A percentile compares a stretch with the other conserved stretches of the same genome.
These are phyloP conservation scores for Ambastaia sidthimunki DNA, from an alignment of 2,797 vertebrate species.

Conservation along the genomic window DNA sequence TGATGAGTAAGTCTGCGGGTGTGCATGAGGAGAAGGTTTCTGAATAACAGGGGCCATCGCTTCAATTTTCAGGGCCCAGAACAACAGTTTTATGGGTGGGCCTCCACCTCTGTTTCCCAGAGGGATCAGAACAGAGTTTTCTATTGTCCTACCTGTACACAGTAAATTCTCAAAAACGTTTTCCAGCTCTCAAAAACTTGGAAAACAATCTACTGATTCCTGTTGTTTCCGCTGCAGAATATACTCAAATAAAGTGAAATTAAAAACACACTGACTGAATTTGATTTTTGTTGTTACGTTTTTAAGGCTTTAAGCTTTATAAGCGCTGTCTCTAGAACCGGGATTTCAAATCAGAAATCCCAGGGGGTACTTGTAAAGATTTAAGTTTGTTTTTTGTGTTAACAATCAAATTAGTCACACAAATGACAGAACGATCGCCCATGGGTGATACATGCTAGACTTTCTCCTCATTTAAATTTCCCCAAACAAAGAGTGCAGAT, in stretches of 20 bases:
- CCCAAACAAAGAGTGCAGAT: neutral
- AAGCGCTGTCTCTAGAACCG: neutral
- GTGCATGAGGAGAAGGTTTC: slow-evolving; percentile 31
- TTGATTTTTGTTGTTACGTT: neutral
- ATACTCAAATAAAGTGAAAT: slow-evolving; percentile 13
- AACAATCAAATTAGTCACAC: neutral
- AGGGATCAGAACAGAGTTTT: neutral
- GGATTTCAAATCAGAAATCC: neutral
- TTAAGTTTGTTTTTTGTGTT: neutral
- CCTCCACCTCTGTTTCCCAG: neutral
- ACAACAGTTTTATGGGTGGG: neutral
- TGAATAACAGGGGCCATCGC: neutral
- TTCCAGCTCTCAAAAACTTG: neutral
- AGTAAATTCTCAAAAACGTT: neutral
- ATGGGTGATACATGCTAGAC: neutral
- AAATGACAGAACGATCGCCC: neutral
- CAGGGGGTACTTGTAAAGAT: neutral
- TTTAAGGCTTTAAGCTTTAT: neutral
- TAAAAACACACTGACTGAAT: neutral
- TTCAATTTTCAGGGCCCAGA: neutral
- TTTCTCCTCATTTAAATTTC: neutral
- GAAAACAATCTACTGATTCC: neutral
- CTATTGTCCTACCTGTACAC: neutral
- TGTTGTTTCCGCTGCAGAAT: neutral
- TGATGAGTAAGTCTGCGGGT: neutral